Base-by-base conservation (phyloP, 2,113 vertebrate species). In the Epinephelus cyanopodus region DNA sequence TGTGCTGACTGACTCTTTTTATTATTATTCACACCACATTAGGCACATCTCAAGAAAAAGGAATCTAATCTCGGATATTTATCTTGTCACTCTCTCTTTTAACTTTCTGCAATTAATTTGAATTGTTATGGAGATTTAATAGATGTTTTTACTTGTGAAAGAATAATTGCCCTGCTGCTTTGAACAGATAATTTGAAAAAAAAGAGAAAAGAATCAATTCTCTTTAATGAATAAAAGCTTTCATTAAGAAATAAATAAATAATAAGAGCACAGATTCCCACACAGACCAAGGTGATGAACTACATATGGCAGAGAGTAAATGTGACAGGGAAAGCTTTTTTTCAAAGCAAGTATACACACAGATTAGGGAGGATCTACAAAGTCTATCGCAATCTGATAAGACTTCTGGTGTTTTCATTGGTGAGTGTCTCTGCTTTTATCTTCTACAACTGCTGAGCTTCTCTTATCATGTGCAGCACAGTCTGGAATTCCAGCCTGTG, bases 381-480 rank as follows among this genome's bases (percentile, higher is more conserved):
- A 93, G 92, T 86, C 85, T 86, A 85, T 78, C 61, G 45, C 77
- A 63, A 93, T 94, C 92, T 94, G 95, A 95, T 95, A 92, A 91
- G 78, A 87, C 39, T 84, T 83, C 74, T 88, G 85, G 60, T 87
- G 92, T 91, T 92, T 91, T 93, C 84, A 86, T 92, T 91, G 79
- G 87, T 89, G 90, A 86, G 91, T 83, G 93, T 93, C 85, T 91
- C 77, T 84, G 67, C 88, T 87, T 89, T 95, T 94, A 96, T 96
- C 95, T 93, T 72, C 83, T 52, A 78, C 82, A 78, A 87, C 90
- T 73, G 84, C 83, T 72, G 69, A 88, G 90, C 77, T 73, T 69
- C 74, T 87, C 93, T 95, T 95, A 96, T 95, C 92, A 90, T 47
- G 81, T 73, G 90, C 86, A 77, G 85, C 82, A 79, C 85, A 74